A percentile compares a stretch with the other conserved stretches of the same genome.
Evolutionary conservation across 2,113 vertebrate species (phyloP).

Genomic region (Excalfactoria chinensis): DNA sequence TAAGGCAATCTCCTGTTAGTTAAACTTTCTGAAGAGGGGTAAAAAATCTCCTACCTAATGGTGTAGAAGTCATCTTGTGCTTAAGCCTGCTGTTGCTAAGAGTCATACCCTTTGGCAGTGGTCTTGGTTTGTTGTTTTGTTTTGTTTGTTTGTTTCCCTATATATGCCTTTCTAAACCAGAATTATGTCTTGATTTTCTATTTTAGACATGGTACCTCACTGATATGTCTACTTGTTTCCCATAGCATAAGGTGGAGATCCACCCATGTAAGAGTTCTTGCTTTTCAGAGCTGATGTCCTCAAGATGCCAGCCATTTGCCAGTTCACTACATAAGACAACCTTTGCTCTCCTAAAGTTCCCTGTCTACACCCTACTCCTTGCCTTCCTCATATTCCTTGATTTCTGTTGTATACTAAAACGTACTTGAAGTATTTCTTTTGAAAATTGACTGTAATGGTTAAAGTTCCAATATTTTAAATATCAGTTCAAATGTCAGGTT

Average conservation of each 20-base stretch:
- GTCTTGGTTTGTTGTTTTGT: not conserved
- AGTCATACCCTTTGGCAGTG: accelerated
- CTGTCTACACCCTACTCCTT: not conserved
- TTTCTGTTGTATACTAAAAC: not conserved
- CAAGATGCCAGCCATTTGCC: not conserved
- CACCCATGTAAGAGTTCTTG: not conserved
- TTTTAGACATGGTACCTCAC: not conserved
- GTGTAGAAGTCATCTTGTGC: not conserved
- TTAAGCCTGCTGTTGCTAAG: not conserved
- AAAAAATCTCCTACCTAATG: not conserved
- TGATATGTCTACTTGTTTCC: not conserved
- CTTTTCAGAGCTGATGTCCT: not conserved
- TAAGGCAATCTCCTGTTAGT: not conserved
- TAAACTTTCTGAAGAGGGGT: not conserved
- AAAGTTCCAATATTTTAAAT: not conserved
- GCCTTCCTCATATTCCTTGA: not conserved
- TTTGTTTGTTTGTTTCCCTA: not conserved
- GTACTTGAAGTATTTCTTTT: not conserved
- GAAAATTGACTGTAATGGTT: not conserved
- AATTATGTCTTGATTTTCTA: not conserved
- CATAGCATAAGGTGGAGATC: not conserved
- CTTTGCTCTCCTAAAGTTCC: not conserved
- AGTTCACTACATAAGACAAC: not conserved
- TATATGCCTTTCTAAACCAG: not conserved
- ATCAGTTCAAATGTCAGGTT: not conserved